A percentile compares a stretch with the other conserved stretches of the same genome.
phyloP scores from a whole-genome alignment of 64 coral and sea anemone genomes.

The Trachythela sp. region DNA sequence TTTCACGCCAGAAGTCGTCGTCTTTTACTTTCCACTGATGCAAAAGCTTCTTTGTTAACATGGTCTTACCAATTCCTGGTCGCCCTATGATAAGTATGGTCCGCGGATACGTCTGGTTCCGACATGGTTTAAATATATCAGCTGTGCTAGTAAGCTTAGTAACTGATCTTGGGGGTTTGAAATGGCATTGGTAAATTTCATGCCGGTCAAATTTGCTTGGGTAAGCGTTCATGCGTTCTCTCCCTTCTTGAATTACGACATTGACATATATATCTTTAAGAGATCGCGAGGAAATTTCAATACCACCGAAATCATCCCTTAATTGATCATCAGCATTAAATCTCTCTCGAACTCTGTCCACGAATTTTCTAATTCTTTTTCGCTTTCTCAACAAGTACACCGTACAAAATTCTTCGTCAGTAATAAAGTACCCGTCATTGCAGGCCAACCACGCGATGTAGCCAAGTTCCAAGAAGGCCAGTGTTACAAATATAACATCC shows the following conservation, averaged over 20 bases:
- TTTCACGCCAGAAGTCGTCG: too few species aligned
- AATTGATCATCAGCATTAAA: too few species aligned
- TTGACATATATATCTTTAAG: neutral
- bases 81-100: neutral
- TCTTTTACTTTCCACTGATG: too few species aligned
- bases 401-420: neutral
- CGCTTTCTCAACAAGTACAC: conserved; percentile 20
- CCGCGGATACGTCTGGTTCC: neutral
- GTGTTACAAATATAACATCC: too few species aligned
- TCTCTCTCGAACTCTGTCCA: too few species aligned
- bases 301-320: too few species aligned
- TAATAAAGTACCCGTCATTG: neutral
- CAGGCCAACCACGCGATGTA: too few species aligned
- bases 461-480: too few species aligned
- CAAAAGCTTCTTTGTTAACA: too few species aligned
- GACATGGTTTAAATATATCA: neutral
- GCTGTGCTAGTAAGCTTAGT: neutral
- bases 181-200: neutral
- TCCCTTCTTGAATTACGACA: conserved; percentile 10
- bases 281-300: too few species aligned
- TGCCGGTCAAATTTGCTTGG: neutral
- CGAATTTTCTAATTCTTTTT: neutral
- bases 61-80: too few species aligned
- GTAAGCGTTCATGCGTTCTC: neutral
- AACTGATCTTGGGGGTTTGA: neutral